Conservation (phyloP, 2,113 vertebrate genomes). For the Tragelaphus scriptus region DNA sequence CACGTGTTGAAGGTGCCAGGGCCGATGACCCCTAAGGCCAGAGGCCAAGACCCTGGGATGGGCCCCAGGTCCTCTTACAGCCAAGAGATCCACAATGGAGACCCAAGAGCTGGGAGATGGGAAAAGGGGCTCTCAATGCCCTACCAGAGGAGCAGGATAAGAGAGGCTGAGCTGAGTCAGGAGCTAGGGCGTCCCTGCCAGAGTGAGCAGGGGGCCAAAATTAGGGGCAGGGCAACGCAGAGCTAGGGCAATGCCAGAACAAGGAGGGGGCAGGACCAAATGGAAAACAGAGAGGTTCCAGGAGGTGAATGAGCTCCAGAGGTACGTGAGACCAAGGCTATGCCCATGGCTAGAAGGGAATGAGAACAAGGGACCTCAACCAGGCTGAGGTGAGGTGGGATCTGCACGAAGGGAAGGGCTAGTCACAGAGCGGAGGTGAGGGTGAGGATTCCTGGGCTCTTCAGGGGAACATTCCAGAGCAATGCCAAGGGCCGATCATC, state of each 20-base stretch:
- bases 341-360: neutral
- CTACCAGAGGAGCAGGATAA: neutral
- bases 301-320: neutral
- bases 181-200: neutral
- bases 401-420: fast-evolving
- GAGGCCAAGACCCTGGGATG: neutral
- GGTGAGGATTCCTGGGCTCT: neutral
- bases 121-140: neutral
- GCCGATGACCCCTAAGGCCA: neutral
- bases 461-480: neutral
- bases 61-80: fast-evolving
- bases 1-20: conserved; percentile 77
- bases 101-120: neutral
- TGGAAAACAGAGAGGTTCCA: neutral
- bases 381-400: fast-evolving
- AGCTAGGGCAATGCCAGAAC: neutral
- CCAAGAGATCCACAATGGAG: neutral
- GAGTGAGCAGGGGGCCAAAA: neutral
- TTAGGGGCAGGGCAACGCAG: neutral
- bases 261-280: neutral
- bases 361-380: neutral
- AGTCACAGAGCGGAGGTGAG: neutral
- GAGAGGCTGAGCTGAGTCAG: neutral
- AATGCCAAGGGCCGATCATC: neutral
- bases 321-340: fast-evolving